Evolutionary conservation across 23 tunicate species (phyloP).

Genomic region (Oikopleura dioica): DNA sequence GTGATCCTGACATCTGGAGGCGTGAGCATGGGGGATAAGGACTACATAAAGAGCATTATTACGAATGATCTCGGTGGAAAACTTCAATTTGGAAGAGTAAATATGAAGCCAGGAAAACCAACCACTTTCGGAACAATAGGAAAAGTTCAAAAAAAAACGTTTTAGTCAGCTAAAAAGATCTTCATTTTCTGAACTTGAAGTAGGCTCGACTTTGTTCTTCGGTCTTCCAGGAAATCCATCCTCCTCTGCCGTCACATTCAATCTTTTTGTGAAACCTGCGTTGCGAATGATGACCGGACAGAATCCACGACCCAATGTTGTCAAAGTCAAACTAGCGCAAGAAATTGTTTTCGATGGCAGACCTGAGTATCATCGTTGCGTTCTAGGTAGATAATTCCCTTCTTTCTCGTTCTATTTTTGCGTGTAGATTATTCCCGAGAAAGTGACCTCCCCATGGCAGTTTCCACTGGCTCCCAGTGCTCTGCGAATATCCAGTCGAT

Average conservation of each 20-base stretch:
- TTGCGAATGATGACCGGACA: slow-evolving; percentile 46
- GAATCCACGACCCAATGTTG: slow-evolving; percentile 35
- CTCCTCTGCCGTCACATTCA: slow-evolving; percentile 69
- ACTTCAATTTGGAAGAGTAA: slow-evolving; percentile 71
- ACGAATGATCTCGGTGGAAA: slow-evolving; percentile 32
- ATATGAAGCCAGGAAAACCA: slow-evolving; percentile 97
- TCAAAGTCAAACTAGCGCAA: slow-evolving; percentile 35
- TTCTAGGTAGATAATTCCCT: neutral
- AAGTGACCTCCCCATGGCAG: slow-evolving; percentile 16
- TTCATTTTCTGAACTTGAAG: no score
- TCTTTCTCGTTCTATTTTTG: neutral
- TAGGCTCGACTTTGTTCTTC: no score
- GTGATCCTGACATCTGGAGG: slow-evolving; percentile 76
- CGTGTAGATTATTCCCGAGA: neutral
- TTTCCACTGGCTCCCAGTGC: slow-evolving; percentile 57
- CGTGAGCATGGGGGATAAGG: slow-evolving; percentile 92
- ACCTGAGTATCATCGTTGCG: neutral
- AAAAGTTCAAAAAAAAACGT: no score
- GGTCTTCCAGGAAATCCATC: slow-evolving; percentile 58
- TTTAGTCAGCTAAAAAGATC: no score
- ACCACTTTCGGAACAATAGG: slow-evolving; percentile 71
- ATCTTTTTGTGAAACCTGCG: slow-evolving; percentile 45
- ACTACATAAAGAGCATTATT: slow-evolving; percentile 38
- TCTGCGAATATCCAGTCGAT: slow-evolving; percentile 46
- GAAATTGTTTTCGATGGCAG: neutral